Percentiles rank a stretch among this genome's conserved stretches.
Evolutionary conservation across 2,113 vertebrate species (phyloP).

Genomic region (Chaetops frenatus): DNA sequence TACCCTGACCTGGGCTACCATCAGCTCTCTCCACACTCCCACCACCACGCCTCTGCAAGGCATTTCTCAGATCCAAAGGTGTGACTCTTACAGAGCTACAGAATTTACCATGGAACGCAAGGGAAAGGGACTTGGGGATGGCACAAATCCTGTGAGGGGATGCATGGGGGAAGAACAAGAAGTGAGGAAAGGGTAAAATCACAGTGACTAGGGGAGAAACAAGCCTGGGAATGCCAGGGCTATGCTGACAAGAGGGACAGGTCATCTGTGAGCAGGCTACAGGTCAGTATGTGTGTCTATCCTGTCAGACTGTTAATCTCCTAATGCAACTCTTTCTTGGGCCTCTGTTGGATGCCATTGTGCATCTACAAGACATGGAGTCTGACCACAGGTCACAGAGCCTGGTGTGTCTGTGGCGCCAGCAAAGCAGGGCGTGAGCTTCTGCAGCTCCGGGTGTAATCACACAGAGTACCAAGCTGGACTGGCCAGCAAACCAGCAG

Average conservation of each 20-base stretch:
- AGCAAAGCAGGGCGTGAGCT: background rate
- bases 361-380: fast-evolving
- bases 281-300: background rate
- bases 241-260: background rate
- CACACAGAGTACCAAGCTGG: fast-evolving
- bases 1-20: background rate
- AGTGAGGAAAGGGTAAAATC: background rate
- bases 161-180: background rate
- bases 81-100: background rate
- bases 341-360: background rate
- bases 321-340: background rate
- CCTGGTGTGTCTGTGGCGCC: fast-evolving
- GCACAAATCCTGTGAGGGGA: background rate
- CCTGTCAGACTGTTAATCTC: background rate
- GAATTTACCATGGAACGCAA: background rate
- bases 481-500: background rate
- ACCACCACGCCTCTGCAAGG: background rate
- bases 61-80: background rate
- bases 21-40: fast-evolving
- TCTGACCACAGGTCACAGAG: background rate
- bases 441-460: background rate
- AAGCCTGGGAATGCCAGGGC: background rate
- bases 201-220: background rate
- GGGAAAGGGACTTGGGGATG: background rate
- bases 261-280: background rate